These are phyloP conservation scores for Silurus aristotelis DNA, from an alignment of 2,797 vertebrate species.

Conservation along the genomic window DNA sequence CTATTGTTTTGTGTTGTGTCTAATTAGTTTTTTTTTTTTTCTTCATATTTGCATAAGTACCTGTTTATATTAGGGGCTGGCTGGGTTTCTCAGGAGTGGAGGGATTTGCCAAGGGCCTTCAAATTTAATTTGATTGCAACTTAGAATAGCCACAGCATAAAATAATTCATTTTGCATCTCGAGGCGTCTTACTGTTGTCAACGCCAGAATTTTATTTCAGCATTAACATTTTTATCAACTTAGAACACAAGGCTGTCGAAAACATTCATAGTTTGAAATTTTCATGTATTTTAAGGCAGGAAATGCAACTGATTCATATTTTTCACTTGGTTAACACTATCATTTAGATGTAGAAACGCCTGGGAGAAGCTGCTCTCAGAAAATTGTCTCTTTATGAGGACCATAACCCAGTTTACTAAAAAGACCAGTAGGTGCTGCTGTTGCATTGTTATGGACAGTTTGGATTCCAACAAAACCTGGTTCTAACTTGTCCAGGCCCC, in stretches of 20 bases:
- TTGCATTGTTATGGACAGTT: constrained; percentile 31
- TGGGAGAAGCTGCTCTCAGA: neutral
- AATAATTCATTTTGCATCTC: neutral
- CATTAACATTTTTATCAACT: neutral
- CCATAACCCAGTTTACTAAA: neutral
- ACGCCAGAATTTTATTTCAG: neutral
- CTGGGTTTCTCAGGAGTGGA: neutral
- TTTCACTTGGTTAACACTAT: neutral
- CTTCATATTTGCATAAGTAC: neutral
- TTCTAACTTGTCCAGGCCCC: constrained; percentile 33
- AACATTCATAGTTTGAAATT: neutral
- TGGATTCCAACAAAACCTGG: neutral
- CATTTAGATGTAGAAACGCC: neutral
- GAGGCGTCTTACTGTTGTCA: neutral
- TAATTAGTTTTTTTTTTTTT: neutral
- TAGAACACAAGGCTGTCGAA: neutral
- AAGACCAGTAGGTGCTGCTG: constrained; percentile 73
- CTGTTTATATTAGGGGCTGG: neutral
- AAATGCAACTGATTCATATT: neutral
- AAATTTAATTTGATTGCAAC: neutral
- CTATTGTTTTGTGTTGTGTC: neutral
- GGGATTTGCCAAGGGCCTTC: too few species aligned
- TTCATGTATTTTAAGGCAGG: neutral
- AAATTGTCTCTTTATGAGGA: neutral
- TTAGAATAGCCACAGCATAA: too few species aligned